Conservation (phyloP, 1,140 invertebrate species). For the Pentalonia nigronervosa region DNA sequence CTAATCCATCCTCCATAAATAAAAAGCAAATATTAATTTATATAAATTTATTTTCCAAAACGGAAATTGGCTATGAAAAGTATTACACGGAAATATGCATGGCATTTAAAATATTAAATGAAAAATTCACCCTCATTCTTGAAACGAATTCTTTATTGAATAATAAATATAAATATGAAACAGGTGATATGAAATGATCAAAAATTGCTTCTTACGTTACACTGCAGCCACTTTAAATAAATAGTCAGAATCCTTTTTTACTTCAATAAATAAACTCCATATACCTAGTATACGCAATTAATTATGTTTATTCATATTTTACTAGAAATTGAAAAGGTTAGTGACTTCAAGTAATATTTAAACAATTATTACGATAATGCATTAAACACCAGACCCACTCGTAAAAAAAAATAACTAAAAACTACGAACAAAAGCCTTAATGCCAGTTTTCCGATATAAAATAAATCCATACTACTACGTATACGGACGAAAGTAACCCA, state of each 20-base stretch:
- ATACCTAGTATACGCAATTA: not conserved
- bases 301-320: not conserved
- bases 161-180: conserved; percentile 26
- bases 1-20: not conserved
- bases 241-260: not conserved
- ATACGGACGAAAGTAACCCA: not conserved
- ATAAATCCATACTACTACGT: not conserved
- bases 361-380: conserved; percentile 18
- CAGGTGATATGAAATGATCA: not conserved
- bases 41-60: not conserved
- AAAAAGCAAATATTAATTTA: conserved; percentile 22
- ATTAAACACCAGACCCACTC: not conserved
- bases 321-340: not conserved
- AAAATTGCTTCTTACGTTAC: not conserved
- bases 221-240: not conserved
- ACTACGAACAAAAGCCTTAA: not conserved
- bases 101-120: not conserved
- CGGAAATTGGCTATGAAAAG: conserved; percentile 33
- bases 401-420: not conserved
- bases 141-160: not conserved
- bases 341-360: not conserved
- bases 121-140: not conserved
- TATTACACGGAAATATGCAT: not conserved
- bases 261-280: not conserved
- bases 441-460: not conserved